These are phyloP conservation scores for Bombycilla garrulus DNA, from an alignment of 2,113 vertebrate species.

Conservation along the genomic window DNA sequence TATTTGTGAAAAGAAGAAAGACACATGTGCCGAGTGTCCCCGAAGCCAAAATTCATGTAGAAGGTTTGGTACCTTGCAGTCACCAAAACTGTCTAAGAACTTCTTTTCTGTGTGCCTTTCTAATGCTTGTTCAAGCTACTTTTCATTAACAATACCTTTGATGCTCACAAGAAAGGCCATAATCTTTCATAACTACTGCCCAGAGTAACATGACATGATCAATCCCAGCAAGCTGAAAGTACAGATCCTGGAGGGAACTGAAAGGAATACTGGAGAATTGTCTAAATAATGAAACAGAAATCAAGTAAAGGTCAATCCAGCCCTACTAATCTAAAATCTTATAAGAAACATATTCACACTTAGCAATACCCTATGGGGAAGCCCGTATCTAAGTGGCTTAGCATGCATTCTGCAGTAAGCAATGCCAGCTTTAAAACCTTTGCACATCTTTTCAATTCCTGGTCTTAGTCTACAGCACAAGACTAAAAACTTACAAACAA, in stretches of 20 bases:
- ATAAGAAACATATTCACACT: not conserved
- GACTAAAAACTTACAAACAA: not conserved
- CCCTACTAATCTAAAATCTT: not conserved
- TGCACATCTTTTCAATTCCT: not conserved
- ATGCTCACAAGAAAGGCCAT: not conserved
- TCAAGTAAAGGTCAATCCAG: not conserved
- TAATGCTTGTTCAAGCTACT: not conserved
- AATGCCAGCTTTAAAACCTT: not conserved
- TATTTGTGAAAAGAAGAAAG: not conserved
- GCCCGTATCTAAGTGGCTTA: not conserved
- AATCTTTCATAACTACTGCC: not conserved
- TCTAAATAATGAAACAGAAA: not conserved
- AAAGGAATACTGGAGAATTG: not conserved
- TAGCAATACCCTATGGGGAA: not conserved
- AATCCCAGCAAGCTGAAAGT: not conserved
- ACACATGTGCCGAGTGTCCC: rapidly evolving
- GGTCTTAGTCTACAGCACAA: not conserved
- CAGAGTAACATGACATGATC: not conserved
- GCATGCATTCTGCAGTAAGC: not conserved
- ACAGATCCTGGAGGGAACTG: not conserved
- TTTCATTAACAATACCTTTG: not conserved
- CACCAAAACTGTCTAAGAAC: not conserved
- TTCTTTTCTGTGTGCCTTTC: not conserved
- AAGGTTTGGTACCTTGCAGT: not conserved
- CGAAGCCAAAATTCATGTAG: not conserved